phyloP scores from a whole-genome alignment of 2,797 vertebrate species.

The Kryptopterus vitreolus region DNA sequence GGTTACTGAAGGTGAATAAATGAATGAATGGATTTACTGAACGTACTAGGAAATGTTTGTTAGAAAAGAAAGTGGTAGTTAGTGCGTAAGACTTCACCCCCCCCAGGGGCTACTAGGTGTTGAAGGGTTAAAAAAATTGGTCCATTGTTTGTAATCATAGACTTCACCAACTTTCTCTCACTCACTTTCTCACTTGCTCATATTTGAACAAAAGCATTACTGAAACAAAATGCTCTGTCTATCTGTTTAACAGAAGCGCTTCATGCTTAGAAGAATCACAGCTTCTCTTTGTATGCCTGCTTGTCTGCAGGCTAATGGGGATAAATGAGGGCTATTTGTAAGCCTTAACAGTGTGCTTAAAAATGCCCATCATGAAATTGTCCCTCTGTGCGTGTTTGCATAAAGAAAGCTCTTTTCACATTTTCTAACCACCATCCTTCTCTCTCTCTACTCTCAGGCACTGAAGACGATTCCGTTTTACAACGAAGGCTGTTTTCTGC shows the following conservation, averaged over 20 bases:
- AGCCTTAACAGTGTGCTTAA: constrained; percentile 67
- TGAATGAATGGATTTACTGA: neutral
- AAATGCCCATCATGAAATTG: constrained; percentile 73
- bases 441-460: constrained; percentile 35
- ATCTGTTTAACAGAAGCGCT: constrained; percentile 43
- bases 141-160: constrained; percentile 13
- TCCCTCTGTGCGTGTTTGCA: constrained; percentile 26
- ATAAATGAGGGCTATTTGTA: constrained; percentile 76
- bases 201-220: neutral
- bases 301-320: constrained; percentile 68
- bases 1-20: neutral
- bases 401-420: constrained; percentile 36
- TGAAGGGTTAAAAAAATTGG: neutral
- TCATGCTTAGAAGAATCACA: constrained; percentile 45
- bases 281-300: constrained; percentile 48
- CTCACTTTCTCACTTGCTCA: neutral
- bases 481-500: constrained; percentile 14
- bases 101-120: neutral
- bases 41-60: neutral
- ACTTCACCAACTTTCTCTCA: neutral
- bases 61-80: neutral
- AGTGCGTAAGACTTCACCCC: neutral
- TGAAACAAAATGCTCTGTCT: neutral
- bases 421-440: constrained; percentile 38
- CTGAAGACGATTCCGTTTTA: constrained; percentile 31